Conservation (phyloP, 2,888 invertebrate species). For the Byasa hedistus region DNA sequence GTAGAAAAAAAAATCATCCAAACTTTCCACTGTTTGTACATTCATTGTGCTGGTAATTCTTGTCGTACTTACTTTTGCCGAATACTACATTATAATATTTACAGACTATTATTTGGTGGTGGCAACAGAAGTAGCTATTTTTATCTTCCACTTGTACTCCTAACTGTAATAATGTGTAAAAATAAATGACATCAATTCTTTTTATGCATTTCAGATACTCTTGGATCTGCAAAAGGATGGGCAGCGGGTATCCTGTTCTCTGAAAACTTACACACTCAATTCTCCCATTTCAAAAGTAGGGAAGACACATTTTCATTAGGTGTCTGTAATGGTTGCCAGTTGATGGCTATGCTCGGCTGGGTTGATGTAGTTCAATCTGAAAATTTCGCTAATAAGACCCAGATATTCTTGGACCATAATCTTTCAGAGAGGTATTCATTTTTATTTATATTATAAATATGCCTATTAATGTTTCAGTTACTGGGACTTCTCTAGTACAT, state of each 20-base stretch:
- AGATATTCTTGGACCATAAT: constrained; percentile 90
- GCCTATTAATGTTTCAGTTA: neutral
- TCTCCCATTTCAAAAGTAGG: constrained; percentile 86
- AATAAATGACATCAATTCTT: neutral
- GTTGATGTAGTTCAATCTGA: constrained; percentile 78
- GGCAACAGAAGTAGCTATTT: too few species aligned
- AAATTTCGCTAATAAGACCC: constrained; percentile 52
- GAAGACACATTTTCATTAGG: constrained; percentile 96
- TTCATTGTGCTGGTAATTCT: too few species aligned
- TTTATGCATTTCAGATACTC: constrained; percentile 83
- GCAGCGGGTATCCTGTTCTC: constrained; percentile 94
- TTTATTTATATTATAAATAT: neutral
- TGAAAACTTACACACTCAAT: constrained; percentile 85
- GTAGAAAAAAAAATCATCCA: too few species aligned
- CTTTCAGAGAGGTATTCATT: constrained; percentile 87
- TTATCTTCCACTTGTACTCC: neutral
- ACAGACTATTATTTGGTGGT: too few species aligned
- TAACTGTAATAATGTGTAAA: neutral
- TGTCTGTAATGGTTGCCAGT: constrained; percentile 98
- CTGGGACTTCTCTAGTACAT: too few species aligned
- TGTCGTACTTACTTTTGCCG: too few species aligned
- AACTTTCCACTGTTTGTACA: too few species aligned
- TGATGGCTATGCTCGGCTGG: constrained; percentile 97
- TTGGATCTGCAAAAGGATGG: constrained; percentile 99
- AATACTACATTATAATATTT: too few species aligned